phyloP scores from a whole-genome alignment of 2,797 vertebrate genomes.

The Pelobates cultripes region DNA sequence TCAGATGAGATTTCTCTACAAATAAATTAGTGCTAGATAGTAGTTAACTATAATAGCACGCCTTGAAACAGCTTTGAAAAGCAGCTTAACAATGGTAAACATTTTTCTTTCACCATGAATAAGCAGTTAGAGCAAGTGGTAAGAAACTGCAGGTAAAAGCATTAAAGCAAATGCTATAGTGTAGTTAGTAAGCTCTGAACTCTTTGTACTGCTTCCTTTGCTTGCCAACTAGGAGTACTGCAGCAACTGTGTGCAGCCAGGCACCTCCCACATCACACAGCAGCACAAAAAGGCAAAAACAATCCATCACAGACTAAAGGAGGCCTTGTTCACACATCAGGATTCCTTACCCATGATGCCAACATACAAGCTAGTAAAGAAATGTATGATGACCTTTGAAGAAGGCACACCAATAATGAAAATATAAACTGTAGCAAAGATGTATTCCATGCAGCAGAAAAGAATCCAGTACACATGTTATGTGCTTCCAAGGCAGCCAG shows the following conservation, averaged over 20 bases:
- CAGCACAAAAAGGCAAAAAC: conserved; percentile 64
- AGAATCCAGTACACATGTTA: conserved; percentile 66
- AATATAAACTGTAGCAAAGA: not conserved
- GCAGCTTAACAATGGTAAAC: not conserved
- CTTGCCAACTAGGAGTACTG: conserved; percentile 70
- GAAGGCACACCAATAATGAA: not conserved
- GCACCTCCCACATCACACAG: conserved; percentile 71
- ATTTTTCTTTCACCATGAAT: no score
- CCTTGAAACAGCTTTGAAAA: not conserved
- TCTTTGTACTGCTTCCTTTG: conserved; percentile 68
- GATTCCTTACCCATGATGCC: conserved; percentile 21
- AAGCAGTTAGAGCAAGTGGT: not conserved
- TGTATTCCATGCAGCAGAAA: conserved; percentile 50
- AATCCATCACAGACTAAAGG: conserved; percentile 57
- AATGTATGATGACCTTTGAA: not conserved
- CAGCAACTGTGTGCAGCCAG: conserved; percentile 71
- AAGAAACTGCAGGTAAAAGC: conserved; percentile 6
- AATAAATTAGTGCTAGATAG: not conserved
- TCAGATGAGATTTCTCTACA: not conserved
- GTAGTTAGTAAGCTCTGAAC: conserved; percentile 60
- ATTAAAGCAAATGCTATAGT: conserved; percentile 11
- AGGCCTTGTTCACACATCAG: conserved; percentile 46
- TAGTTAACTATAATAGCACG: not conserved
- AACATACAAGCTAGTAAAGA: not conserved
- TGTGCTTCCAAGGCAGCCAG: conserved; percentile 52